Base-by-base conservation (phyloP, 2,888 invertebrate species). In the Pollenia amentaria region DNA sequence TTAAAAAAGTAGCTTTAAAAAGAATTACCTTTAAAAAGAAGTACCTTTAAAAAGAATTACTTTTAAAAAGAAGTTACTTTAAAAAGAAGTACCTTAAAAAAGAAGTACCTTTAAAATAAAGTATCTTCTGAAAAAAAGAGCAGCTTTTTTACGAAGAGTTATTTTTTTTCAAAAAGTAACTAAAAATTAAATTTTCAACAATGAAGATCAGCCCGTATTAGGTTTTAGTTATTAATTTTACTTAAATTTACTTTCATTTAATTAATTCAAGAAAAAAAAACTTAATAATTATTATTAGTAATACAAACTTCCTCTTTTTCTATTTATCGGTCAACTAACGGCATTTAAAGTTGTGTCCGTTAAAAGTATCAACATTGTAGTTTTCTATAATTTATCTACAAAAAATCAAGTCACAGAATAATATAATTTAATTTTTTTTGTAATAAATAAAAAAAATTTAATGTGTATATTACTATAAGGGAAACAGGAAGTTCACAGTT, bases 401-500 rank as follows among this genome's bases (percentile, higher is more conserved):
- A 44, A 65, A 65, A 8, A 64, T 46, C 46, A 18, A 46, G 9
- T 14, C 21, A 48, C 21, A 44, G 16, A 38, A 67, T 11, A 11
- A 42, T 21, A 42, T 70, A 70, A 72, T 18, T 64, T 44, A 80
- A 64, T 40, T 57, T 55, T 77, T 14, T 51, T 18, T 3, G 38
- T 55, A 18, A 29, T 72, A 8, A 62, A 69, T 46, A 38, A 51
- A 4, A 21, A 79, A 60, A 69, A 69, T 18, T 38, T 11, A 75
- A 40, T 42, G 12, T 40, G 8, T 60, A 2, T 14, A 21, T n/a
- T 67, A 60, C 29, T 67, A 73, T 51, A 81, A 60, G 78, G 85
- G 85, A 82, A 86, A 82, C 85, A 86, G 85, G 85, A 86, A 86
- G 85, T 79, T 18, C 62, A 78, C 85, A 82, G 82, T 86, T 86